A percentile compares a stretch with the other conserved stretches of the same genome.
phyloP scores from a whole-genome alignment of 2,797 vertebrate genomes.

The Ataeniobius toweri region DNA sequence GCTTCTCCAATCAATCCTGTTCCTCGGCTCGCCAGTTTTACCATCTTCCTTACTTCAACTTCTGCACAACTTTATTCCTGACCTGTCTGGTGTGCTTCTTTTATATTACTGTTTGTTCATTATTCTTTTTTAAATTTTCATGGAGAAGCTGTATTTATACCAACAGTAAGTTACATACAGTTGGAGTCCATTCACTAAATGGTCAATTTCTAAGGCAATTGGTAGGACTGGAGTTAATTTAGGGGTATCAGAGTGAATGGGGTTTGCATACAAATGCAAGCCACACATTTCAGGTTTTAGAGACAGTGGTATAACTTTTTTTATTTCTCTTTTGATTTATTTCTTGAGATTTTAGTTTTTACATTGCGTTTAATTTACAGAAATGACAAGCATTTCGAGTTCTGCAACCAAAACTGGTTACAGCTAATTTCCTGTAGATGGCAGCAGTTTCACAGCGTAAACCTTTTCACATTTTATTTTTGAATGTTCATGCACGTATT shows the following conservation, averaged over 20 bases:
- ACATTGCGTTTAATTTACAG: not conserved
- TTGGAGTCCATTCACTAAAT: too few species aligned
- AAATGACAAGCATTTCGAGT: too few species aligned
- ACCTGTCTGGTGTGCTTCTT: not conserved
- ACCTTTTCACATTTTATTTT: constrained; percentile 23
- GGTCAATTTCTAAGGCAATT: not conserved
- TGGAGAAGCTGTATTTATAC: too few species aligned
- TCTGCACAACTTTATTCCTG: not conserved
- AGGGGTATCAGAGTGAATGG: not conserved
- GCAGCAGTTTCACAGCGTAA: constrained; percentile 52
- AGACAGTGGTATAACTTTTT: not conserved
- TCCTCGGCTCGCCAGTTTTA: too few species aligned
- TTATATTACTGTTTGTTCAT: not conserved
- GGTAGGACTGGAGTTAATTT: not conserved
- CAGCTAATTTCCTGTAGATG: constrained; percentile 62
- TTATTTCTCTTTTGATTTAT: too few species aligned
- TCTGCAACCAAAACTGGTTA: not conserved
- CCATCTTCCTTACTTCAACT: not conserved
- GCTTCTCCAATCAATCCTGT: too few species aligned
- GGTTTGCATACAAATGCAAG: not conserved
- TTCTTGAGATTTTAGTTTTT: not conserved
- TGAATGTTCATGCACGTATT: constrained; percentile 10
- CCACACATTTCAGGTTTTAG: not conserved
- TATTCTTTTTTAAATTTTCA: too few species aligned
- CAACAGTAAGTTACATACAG: too few species aligned